These are phyloP conservation scores for Mormyrus hasselquistii DNA, from an alignment of 2,797 vertebrate species.

Conservation along the genomic window DNA sequence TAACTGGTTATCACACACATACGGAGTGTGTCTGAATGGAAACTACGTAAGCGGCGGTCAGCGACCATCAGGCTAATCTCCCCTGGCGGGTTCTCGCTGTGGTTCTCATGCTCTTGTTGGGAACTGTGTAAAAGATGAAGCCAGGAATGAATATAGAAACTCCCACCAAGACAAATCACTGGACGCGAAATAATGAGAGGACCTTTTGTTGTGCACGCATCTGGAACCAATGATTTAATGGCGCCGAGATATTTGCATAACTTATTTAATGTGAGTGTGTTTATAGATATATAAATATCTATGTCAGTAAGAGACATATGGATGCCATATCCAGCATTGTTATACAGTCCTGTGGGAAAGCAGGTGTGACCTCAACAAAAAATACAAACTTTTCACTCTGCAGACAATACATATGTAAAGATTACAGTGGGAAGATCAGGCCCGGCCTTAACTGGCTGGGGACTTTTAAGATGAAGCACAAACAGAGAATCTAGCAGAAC, in stretches of 20 bases:
- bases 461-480: not conserved
- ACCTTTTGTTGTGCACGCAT: not conserved
- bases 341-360: not conserved
- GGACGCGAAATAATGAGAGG: not conserved
- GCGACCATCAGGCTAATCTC: not conserved
- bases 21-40: not conserved
- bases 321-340: not conserved
- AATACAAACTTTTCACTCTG: not conserved
- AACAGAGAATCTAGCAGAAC: not conserved
- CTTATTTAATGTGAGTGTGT: not conserved
- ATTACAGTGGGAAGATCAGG: not conserved
- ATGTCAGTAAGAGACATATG: not conserved
- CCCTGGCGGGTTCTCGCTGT: not conserved
- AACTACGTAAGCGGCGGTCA: not conserved
- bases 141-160: not conserved
- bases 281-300: not conserved
- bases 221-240: slow-evolving; percentile 7
- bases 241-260: not conserved
- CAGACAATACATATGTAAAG: not conserved
- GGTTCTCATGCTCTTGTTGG: not conserved
- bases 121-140: not conserved
- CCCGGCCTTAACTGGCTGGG: not conserved
- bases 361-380: not conserved
- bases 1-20: not conserved
- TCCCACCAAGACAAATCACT: not conserved